phyloP scores from a whole-genome alignment of 1,140 invertebrate genomes.

The Steinernema khuongi region DNA sequence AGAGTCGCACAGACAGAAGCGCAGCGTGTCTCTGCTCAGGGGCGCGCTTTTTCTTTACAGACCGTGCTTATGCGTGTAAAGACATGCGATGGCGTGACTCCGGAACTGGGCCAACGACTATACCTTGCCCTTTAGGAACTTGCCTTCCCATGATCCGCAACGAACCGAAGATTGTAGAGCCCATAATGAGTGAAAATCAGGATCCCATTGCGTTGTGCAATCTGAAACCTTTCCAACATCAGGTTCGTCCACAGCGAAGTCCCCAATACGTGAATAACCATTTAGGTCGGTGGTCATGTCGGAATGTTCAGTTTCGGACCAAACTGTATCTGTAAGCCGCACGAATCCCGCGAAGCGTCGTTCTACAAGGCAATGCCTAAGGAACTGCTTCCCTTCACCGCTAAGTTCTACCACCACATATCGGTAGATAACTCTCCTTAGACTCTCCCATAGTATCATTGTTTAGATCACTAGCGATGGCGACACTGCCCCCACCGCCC shows the following conservation, averaged over 20 bases:
- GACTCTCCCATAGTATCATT: background rate
- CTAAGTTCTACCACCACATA: background rate
- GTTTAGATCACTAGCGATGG: background rate
- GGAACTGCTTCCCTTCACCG: slow-evolving; percentile 10
- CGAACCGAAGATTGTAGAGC: too few relatives aligned
- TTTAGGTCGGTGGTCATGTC: slow-evolving; percentile 25
- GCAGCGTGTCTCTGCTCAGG: too few relatives aligned
- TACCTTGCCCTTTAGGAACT: too few relatives aligned
- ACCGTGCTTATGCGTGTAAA: too few relatives aligned
- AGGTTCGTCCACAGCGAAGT: background rate
- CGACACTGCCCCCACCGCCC: slow-evolving; percentile 4
- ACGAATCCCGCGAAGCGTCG: slow-evolving; percentile 8
- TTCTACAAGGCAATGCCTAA: slow-evolving; percentile 24
- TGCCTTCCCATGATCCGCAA: too few relatives aligned
- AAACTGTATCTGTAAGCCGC: slow-evolving; percentile 29
- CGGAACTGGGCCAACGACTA: too few relatives aligned
- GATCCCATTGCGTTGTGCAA: too few relatives aligned
- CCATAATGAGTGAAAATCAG: too few relatives aligned
- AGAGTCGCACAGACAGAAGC: too few relatives aligned
- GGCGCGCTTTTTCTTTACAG: too few relatives aligned
- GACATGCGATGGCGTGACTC: too few relatives aligned
- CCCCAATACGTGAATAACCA: background rate
- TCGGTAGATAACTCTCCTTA: background rate
- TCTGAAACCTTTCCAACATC: background rate
- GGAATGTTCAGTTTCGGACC: background rate